Percentiles rank a stretch among this genome's conserved stretches.
phyloP scores from a whole-genome alignment of 2,888 invertebrate genomes.

The Portevinia maculata region DNA sequence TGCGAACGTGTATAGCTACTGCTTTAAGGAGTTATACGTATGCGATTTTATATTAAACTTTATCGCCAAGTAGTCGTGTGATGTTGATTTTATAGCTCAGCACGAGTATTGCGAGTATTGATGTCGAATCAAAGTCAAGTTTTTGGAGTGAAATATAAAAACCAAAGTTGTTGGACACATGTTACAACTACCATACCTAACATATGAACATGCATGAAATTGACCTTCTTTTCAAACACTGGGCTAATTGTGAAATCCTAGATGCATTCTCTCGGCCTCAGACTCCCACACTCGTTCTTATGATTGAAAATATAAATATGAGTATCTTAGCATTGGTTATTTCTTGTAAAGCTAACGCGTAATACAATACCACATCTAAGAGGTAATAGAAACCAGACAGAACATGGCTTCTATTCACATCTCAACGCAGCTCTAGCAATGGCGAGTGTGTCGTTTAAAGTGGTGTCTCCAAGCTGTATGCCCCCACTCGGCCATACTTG shows the following conservation, averaged over 20 bases:
- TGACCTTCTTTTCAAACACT: slow-evolving; percentile 24
- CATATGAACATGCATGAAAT: not conserved
- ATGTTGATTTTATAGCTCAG: no score
- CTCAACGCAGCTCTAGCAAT: slow-evolving; percentile 42
- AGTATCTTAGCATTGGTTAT: no score
- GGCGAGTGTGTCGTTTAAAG: slow-evolving; percentile 40
- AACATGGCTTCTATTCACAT: slow-evolving; percentile 60
- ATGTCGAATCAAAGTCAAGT: no score
- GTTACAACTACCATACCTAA: no score
- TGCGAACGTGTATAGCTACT: no score
- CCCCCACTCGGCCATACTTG: slow-evolving; percentile 45
- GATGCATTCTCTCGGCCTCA: slow-evolving; percentile 31
- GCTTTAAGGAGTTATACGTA: no score
- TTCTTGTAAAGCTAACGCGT: slow-evolving; percentile 51
- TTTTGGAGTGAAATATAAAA: no score
- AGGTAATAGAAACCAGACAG: slow-evolving; percentile 57
- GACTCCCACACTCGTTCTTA: slow-evolving; percentile 33
- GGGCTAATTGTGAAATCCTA: slow-evolving; percentile 48
- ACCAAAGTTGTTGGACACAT: no score
- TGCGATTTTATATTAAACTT: no score
- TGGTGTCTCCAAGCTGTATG: slow-evolving; percentile 39
- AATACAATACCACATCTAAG: slow-evolving; percentile 49
- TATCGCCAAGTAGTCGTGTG: no score
- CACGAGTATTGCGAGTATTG: no score
- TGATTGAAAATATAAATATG: slow-evolving; percentile 65